phyloP scores from a whole-genome alignment of 2,113 vertebrate species.

The Hypomesus transpacificus region DNA sequence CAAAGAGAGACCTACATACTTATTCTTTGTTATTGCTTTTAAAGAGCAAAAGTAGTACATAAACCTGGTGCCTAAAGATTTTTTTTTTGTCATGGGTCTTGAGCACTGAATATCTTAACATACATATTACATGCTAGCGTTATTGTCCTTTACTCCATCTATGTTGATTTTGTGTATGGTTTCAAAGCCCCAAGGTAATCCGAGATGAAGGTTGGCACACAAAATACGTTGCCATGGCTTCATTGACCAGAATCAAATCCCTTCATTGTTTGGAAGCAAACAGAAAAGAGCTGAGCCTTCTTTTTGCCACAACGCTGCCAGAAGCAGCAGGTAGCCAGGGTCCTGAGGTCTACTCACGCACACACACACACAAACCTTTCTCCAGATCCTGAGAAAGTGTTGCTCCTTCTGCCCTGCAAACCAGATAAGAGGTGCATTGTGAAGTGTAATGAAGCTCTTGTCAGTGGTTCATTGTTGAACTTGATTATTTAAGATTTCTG shows the following conservation, averaged over 20 bases:
- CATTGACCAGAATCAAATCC: slow-evolving; percentile 58
- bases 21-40: slow-evolving; percentile 7
- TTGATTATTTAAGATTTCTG: slow-evolving; percentile 23
- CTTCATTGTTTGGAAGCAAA: slow-evolving; percentile 63
- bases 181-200: slow-evolving; percentile 26
- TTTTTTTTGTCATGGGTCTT: background rate
- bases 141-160: slow-evolving; percentile 9
- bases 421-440: slow-evolving; percentile 47
- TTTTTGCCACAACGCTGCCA: slow-evolving; percentile 47
- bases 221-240: slow-evolving; percentile 60
- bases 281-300: slow-evolving; percentile 30
- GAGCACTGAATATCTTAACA: slow-evolving; percentile 1
- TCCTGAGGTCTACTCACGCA: slow-evolving; percentile 52
- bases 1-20: background rate
- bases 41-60: slow-evolving; percentile 5
- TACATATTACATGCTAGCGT: slow-evolving; percentile 6
- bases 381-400: slow-evolving; percentile 32
- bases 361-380: slow-evolving; percentile 15
- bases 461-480: slow-evolving; percentile 3
- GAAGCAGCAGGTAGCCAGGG: slow-evolving; percentile 70
- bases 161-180: slow-evolving; percentile 26
- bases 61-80: slow-evolving; percentile 33
- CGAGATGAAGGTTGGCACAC: slow-evolving; percentile 39
- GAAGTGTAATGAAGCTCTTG: slow-evolving; percentile 39
- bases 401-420: slow-evolving; percentile 54